Base-by-base conservation (phyloP, 2,797 vertebrate species). In the Otus scops region DNA sequence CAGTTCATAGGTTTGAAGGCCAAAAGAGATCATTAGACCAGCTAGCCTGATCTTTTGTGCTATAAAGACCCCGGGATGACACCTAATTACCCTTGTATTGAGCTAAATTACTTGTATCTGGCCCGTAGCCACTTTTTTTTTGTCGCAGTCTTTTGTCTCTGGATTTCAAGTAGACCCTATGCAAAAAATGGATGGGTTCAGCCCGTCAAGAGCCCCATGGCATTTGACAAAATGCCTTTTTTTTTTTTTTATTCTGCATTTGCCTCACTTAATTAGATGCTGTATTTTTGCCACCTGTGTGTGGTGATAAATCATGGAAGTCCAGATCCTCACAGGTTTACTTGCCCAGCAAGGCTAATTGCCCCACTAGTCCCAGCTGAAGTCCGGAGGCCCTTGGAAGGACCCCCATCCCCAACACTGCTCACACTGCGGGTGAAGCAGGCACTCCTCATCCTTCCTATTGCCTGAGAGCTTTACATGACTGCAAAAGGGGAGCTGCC, bases 1-100 rank as follows among this genome's bases (percentile, higher is more conserved):
- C 65, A 32, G 43, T 95, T 95, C 59, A 32, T 36, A 77, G 27
- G 8, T 70, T 27, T 78, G 76, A 85, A 86, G 41, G 82, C 68
- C 60, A 68, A 84, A 92, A 91, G 45, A 54, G 61, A 71, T 36
- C 45, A 83, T 82, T 71, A 74, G 70, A 85, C 41, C 24, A 77
- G n/a, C 30, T 54, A 71, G 53, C 36, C 34, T 38, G 26, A 87
- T 22, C 69, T 93, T 81, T 53, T 54, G 38, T 90, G 45, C 51
- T 88, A 30, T 21, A 64, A 70, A 92, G 71, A 59, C 30, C 32
- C 14, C 4, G 1, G 51, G 22, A 61, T 53, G 77, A 69, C 61
- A 90, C 32, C 15, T 2, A 76, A 4, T 79, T 89, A 80, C 7
- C 2, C 34, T 70, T 79, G 70, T 26, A 74, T 38, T 65, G 82